A percentile compares a stretch with the other conserved stretches of the same genome.
These are phyloP conservation scores for Arctia plantaginis DNA, from an alignment of 2,888 invertebrate genomes.

Conservation along the genomic window DNA sequence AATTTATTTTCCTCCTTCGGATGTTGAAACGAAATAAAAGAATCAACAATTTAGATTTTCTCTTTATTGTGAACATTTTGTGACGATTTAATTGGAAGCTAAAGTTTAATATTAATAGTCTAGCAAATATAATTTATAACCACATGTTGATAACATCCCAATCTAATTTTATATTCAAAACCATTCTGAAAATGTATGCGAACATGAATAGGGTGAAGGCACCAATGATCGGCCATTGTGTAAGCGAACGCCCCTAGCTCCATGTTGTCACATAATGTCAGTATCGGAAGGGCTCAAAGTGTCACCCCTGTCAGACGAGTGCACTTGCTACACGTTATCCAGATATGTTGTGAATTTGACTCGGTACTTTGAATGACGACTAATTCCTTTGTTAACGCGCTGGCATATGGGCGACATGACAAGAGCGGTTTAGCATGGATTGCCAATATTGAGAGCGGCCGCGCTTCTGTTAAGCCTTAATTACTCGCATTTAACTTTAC, in stretches of 20 bases:
- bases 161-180: constrained; percentile 53
- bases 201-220: constrained; percentile 71
- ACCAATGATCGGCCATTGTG: constrained; percentile 80
- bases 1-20: constrained; percentile 75
- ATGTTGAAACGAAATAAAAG: constrained; percentile 61
- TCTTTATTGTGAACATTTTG: constrained; percentile 30
- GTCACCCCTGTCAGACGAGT: constrained; percentile 80
- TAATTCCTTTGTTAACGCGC: constrained; percentile 83
- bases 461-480: constrained; percentile 34
- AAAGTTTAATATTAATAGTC: constrained; percentile 3
- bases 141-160: constrained; percentile 43
- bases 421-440: constrained; percentile 69
- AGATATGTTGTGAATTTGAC: constrained; percentile 79
- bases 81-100: constrained; percentile 30
- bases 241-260: constrained; percentile 68
- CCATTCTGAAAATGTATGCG: constrained; percentile 49
- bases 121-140: constrained; percentile 28
- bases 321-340: constrained; percentile 82
- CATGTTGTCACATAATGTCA: constrained; percentile 83
- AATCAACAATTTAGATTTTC: constrained; percentile 53
- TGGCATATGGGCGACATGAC: constrained; percentile 82
- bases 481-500: constrained; percentile 34
- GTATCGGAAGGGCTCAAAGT: constrained; percentile 82
- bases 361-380: constrained; percentile 83
- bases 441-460: constrained; percentile 60